These are phyloP conservation scores for Ctenopoma kingsleyae DNA, from an alignment of 2,797 vertebrate genomes.

Conservation along the genomic window DNA sequence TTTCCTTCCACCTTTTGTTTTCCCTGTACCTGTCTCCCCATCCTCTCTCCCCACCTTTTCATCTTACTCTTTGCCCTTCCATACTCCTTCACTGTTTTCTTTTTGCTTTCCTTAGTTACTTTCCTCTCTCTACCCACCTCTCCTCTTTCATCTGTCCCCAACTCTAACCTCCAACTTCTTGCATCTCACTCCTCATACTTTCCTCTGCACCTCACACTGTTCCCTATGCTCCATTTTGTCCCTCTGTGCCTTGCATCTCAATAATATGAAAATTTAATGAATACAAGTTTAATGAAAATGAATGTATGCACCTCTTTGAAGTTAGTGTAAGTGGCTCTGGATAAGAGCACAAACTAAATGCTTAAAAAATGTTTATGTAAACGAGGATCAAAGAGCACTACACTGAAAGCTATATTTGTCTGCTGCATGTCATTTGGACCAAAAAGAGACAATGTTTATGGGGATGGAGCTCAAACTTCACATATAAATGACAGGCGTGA, in stretches of 20 bases:
- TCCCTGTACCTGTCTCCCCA: background rate
- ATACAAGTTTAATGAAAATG: constrained; percentile 50
- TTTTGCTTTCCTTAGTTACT: constrained; percentile 15
- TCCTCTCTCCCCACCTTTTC: constrained; percentile 29
- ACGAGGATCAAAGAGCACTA: constrained; percentile 50
- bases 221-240: constrained; percentile 32
- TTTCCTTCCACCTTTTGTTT: constrained; percentile 34
- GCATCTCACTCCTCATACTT: background rate
- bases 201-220: constrained; percentile 6
- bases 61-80: constrained; percentile 48
- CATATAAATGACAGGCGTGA: constrained; percentile 17
- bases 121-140: constrained; percentile 8
- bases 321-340: constrained; percentile 52
- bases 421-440: constrained; percentile 34
- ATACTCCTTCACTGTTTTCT: constrained; percentile 29
- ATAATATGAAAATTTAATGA: constrained; percentile 48
- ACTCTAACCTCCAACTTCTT: constrained; percentile 40
- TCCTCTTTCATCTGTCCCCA: constrained; percentile 50
- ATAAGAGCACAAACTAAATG: constrained; percentile 43
- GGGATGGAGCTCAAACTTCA: constrained; percentile 21
- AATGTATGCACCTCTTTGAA: constrained; percentile 62
- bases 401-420: constrained; percentile 43
- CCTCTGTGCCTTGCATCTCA: constrained; percentile 30
- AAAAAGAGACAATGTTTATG: constrained; percentile 10
- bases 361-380: constrained; percentile 53